Conservation (phyloP, 2,797 vertebrate genomes). For the Hapalemur alaotrensis region DNA sequence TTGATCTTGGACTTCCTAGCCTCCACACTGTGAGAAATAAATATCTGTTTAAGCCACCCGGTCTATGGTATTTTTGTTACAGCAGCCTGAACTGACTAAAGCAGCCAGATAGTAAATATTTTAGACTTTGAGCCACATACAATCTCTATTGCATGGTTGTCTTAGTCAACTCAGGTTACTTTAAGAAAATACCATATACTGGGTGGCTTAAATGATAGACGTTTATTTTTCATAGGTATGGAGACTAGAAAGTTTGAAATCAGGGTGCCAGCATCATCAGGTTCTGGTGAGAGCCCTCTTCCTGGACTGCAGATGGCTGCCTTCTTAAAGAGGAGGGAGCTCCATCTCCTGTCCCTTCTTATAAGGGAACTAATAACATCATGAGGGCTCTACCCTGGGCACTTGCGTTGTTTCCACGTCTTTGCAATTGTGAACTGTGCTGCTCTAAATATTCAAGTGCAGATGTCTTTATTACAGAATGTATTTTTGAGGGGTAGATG, state of each 20-base stretch:
- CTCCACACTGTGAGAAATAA: neutral
- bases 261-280: neutral
- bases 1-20: neutral
- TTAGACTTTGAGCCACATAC: neutral
- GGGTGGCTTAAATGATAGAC: neutral
- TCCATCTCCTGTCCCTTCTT: neutral
- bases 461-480: too few species aligned
- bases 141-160: neutral
- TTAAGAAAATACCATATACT: neutral
- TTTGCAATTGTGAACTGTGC: too few species aligned
- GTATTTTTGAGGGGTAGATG: too few species aligned
- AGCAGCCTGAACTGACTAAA: neutral
- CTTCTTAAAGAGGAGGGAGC: neutral
- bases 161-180: neutral
- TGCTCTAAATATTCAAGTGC: too few species aligned
- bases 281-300: neutral
- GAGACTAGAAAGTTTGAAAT: neutral
- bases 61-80: neutral
- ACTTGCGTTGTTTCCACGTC: too few species aligned
- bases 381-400: neutral
- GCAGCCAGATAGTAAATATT: neutral
- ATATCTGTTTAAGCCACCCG: neutral
- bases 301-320: neutral
- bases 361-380: neutral
- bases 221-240: neutral